Percentiles rank a stretch among this genome's conserved stretches.
These are phyloP conservation scores for Akabosia matsudoensis DNA, from an alignment of 1,140 invertebrate genomes.

Conservation along the genomic window DNA sequence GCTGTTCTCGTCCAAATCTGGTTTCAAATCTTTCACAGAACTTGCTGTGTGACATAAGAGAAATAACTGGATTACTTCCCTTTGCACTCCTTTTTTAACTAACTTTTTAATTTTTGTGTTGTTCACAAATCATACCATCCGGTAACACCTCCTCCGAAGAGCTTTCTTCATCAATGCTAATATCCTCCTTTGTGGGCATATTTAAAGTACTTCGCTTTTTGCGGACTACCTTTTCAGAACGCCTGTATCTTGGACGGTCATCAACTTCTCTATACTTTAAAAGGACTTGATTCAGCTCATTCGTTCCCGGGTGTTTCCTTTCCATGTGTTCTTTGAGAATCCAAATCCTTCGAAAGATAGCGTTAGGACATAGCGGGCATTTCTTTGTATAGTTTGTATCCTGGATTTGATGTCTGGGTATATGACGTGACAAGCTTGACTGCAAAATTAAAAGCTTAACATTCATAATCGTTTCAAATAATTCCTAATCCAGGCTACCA, in stretches of 20 bases:
- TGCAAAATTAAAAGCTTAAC: neutral
- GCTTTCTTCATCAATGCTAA: neutral
- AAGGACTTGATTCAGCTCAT: neutral
- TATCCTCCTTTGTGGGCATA: neutral
- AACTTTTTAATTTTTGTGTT: neutral
- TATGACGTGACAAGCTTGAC: constrained; percentile 19
- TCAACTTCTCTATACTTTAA: neutral
- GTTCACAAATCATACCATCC: no score
- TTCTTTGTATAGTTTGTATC: constrained; percentile 14
- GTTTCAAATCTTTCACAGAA: neutral
- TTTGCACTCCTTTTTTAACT: no score
- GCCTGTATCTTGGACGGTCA: neutral
- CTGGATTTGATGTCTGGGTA: neutral
- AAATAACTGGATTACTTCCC: no score
- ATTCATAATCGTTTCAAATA: neutral
- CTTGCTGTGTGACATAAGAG: no score
- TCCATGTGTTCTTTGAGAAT: constrained; percentile 29
- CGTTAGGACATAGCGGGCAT: constrained; percentile 19
- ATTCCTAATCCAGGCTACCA: no score
- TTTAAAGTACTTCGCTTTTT: neutral
- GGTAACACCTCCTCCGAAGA: neutral
- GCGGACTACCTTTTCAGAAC: neutral
- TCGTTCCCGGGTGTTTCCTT: neutral
- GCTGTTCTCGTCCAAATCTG: neutral
- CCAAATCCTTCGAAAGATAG: constrained; percentile 20